A percentile compares a stretch with the other conserved stretches of the same genome.
Evolutionary conservation across 2,888 invertebrate species (phyloP).

Genomic region (Anaspis maculata): DNA sequence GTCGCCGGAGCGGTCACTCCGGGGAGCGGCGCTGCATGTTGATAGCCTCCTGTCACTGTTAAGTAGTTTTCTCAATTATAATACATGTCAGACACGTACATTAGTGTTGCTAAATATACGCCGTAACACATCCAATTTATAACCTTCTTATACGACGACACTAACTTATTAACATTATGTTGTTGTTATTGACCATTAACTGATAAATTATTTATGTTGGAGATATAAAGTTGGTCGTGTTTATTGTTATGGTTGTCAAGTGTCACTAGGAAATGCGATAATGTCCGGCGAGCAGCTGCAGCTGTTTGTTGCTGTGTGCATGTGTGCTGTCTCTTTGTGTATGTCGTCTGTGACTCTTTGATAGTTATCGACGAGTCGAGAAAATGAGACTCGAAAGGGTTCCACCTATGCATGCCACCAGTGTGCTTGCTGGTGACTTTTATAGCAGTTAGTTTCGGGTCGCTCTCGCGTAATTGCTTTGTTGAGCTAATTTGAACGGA

Average conservation of each 20-base stretch:
- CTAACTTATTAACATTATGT: constrained; percentile 37
- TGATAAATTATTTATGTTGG: constrained; percentile 39
- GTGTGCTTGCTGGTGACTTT: too few relatives aligned
- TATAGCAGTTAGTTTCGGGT: too few relatives aligned
- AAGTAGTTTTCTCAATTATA: constrained; percentile 40
- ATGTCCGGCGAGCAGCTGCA: constrained; percentile 26
- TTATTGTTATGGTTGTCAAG: constrained; percentile 40
- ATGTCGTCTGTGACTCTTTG: too few relatives aligned
- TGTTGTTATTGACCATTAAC: constrained; percentile 37
- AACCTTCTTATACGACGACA: constrained; percentile 30
- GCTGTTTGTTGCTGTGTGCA: too few relatives aligned
- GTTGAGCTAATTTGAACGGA: too few relatives aligned
- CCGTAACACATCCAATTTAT: constrained; percentile 37
- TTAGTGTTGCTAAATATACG: constrained; percentile 39
- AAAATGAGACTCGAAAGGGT: too few relatives aligned
- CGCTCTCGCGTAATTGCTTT: too few relatives aligned
- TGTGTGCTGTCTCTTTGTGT: too few relatives aligned
- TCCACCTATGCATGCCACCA: too few relatives aligned
- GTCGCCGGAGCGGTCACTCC: constrained; percentile 24
- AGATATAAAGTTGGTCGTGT: constrained; percentile 35
- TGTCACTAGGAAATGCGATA: constrained; percentile 36
- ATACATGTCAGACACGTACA: constrained; percentile 39
- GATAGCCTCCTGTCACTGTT: constrained; percentile 38
- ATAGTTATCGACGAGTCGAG: constrained; percentile 33
- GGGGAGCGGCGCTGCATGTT: constrained; percentile 34